These are phyloP conservation scores for Bufo bufo DNA, from an alignment of 2,113 vertebrate species.

Conservation along the genomic window DNA sequence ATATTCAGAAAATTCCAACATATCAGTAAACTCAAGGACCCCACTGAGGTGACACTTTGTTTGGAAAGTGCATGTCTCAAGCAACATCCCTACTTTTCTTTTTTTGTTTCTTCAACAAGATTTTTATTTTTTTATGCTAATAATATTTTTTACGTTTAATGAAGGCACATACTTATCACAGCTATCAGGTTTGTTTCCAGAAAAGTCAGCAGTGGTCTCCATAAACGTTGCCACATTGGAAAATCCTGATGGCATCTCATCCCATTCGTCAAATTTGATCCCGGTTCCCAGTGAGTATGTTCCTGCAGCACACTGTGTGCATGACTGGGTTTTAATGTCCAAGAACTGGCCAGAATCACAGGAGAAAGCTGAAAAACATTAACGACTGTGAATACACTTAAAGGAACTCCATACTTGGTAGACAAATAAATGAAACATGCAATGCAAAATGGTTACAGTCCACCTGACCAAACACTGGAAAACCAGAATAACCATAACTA, in stretches of 20 bases:
- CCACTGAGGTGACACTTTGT: background rate
- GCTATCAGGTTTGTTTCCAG: conserved; percentile 72
- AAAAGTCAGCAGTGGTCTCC: conserved; percentile 74
- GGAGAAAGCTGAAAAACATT: conserved; percentile 84
- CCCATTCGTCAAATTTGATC: conserved; percentile 95
- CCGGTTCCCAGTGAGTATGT: conserved; percentile 95
- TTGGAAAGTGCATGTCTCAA: background rate
- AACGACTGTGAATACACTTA: conserved; percentile 31
- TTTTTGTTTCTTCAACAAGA: background rate
- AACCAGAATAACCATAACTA: background rate
- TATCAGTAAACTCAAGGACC: no score
- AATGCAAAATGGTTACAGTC: background rate
- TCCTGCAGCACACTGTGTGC: conserved; percentile 88
- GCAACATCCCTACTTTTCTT: background rate
- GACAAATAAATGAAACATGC: background rate
- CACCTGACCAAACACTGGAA: no score
- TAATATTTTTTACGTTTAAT: background rate
- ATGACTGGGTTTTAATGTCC: conserved; percentile 94
- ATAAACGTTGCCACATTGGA: conserved; percentile 88
- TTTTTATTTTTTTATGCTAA: background rate
- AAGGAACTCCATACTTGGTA: background rate
- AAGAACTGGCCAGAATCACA: conserved; percentile 92
- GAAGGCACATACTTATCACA: conserved; percentile 83
- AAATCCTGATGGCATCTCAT: conserved; percentile 89
- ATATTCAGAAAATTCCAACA: no score